Evolutionary conservation across 2,113 vertebrate genomes (phyloP), one percentile per base, ranked within the genome.

Genomic region (Cephalopterus ornatus): DNA sequence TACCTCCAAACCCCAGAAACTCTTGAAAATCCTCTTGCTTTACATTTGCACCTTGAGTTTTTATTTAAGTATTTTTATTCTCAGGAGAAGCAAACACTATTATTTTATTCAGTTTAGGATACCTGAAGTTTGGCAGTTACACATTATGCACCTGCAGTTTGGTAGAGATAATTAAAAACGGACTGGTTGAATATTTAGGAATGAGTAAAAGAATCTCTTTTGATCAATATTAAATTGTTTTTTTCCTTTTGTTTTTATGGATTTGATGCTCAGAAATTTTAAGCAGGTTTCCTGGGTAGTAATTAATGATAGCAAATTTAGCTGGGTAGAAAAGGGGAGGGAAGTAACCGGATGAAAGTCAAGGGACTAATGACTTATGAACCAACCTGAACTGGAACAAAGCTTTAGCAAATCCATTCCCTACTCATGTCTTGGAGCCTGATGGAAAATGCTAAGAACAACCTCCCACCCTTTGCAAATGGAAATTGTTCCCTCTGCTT

Each of bases 41-140:
- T 80, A 30, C 47, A 56, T 91, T 78, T 72, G 44, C 56, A 78
- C 72, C 35, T 88, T 89, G 42, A 55, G 33, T 9, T 92, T 89
- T 78, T 67, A 39, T 95, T 85, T n/a, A 33, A 70, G 5, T 73
- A 15, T 55, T 95, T 80, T 95, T 89, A 58, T 85, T 92, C 62
- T 96, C 22, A 44, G 46, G 15, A 65, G 74, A 93, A 73, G 33
- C 63, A 94, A 97, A 86, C 44, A 28, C 11, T 58, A 6, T 33
- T 56, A 23, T 37, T 81, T 81, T 72, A 8, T 66, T 39, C 6
- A 44, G 50, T 41, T 56, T 93, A 58, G 18, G 41, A 5, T 80
- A 53, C 47, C 42, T 46, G 22, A 19, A 37, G 22, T 71, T 95
- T 14, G 14, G 44, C 55, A 59, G 53, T 39, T 77, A 41, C 49